phyloP scores from a whole-genome alignment of 2,797 vertebrate genomes.

The Gymnothorax javanicus region DNA sequence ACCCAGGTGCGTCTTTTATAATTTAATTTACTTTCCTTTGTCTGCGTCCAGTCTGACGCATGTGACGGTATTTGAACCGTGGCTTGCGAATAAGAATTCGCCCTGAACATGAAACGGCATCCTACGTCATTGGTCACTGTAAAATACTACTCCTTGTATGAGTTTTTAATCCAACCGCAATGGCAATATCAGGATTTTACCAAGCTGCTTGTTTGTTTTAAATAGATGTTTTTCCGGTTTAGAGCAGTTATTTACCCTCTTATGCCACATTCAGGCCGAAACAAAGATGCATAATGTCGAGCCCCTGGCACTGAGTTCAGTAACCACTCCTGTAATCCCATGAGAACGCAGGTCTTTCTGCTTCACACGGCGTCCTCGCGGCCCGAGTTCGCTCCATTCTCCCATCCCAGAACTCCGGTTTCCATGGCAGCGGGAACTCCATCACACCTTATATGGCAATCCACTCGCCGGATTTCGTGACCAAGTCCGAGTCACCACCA shows the following conservation, averaged over 20 bases:
- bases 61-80: not conserved
- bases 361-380: not conserved
- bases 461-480: not conserved
- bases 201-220: too few relatives aligned
- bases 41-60: not conserved
- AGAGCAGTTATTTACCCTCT: too few relatives aligned
- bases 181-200: too few relatives aligned
- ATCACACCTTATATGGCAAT: not conserved
- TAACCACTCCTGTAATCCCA: not conserved
- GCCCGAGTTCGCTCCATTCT: not conserved
- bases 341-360: not conserved
- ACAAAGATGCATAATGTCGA: too few relatives aligned
- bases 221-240: too few relatives aligned
- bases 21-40: not conserved
- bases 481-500: not conserved
- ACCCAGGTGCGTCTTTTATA: too few relatives aligned
- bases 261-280: too few relatives aligned
- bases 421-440: not conserved
- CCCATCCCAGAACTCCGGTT: not conserved
- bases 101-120: not conserved
- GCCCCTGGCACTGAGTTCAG: too few relatives aligned
- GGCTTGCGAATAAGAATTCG: not conserved
- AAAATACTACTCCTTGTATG: too few relatives aligned
- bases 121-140: not conserved
- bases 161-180: too few relatives aligned